A percentile compares a stretch with the other conserved stretches of the same genome.
Conservation (phyloP, 1,140 invertebrate genomes). For the Drosophila teissieri region DNA sequence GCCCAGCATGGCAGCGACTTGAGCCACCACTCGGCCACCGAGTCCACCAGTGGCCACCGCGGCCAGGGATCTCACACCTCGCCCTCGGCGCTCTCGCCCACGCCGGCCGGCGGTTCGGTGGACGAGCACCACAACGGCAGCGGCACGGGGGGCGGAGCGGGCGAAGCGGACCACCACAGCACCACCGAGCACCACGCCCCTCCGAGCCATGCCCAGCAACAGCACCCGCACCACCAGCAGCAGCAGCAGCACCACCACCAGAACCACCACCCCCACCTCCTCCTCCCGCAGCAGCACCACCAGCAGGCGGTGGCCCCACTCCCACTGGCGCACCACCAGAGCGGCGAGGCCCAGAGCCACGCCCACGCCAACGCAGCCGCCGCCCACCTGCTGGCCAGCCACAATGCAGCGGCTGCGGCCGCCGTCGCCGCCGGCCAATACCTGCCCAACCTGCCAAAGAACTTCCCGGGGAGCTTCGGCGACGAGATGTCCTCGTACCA, state of each 20-base stretch:
- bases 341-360: slow-evolving; percentile 47
- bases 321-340: slow-evolving; percentile 50
- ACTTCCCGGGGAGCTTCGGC: slow-evolving; percentile 69
- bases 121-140: slow-evolving; percentile 27
- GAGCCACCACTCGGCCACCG: slow-evolving; percentile 15
- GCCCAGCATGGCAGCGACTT: slow-evolving; percentile 58
- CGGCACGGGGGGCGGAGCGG: slow-evolving; percentile 3
- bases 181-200: slow-evolving; percentile 57
- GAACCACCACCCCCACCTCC: slow-evolving; percentile 15
- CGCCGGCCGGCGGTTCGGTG: slow-evolving; percentile 41
- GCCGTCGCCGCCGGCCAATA: slow-evolving; percentile 78
- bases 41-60: slow-evolving; percentile 44
- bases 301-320: slow-evolving; percentile 36
- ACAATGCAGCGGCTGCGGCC: slow-evolving; percentile 76
- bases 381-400: slow-evolving; percentile 76
- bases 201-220: slow-evolving; percentile 42
- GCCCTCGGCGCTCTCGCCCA: slow-evolving; percentile 58
- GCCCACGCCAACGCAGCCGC: slow-evolving; percentile 66
- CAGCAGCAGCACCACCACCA: slow-evolving; percentile 49
- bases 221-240: slow-evolving; percentile 33
- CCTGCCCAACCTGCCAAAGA: slow-evolving; percentile 74
- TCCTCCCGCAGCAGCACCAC: slow-evolving; percentile 16
- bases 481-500: slow-evolving; percentile 83
- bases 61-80: slow-evolving; percentile 32
- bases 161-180: slow-evolving; percentile 44